Evolutionary conservation across 2,113 vertebrate genomes (phyloP), one percentile per base, ranked within the genome.

Genomic region (Charina bottae): DNA sequence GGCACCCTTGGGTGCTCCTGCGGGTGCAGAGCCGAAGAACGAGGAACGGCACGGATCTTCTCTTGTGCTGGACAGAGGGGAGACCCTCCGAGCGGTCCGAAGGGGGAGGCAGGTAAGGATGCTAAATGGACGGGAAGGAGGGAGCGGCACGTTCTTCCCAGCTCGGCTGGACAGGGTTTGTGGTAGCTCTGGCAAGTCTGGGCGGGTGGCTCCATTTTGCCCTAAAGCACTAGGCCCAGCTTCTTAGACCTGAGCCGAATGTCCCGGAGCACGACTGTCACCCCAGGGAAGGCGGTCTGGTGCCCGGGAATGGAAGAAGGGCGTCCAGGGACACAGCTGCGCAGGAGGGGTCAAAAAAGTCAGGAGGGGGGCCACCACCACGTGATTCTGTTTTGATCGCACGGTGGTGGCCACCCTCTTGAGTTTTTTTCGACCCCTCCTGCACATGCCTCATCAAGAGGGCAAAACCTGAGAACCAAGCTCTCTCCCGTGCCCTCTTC

Each of bases 1-100:
- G 26, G 87, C n/a, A 42, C 42, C 15, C 4, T 42, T 4, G 15
- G 37, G 53, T 59, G 92, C 72, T 78, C 3, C 89, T 49, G 12
- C 90, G 93, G 91, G 93, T 1, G 37, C 94, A 33, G 92, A 92
- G 90, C 92, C 87, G 87, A 90, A 53, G 9, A 94, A 91, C 85
- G 93, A 96, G 42, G 46, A 68, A 11, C 33, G 4, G 72, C 72
- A 2, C 46, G 53, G 33, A 2, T 46, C 53, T 1, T 2, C 49
- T 21, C 5, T 37, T 15, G 3, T 37, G 46, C 56, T 46, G 2
- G 58, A 92, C 12, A 53, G n/a, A 92, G n/a, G 37, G 15, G 87
- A 89, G 58, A 19, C 6, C 78, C n/a, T 10, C 11, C 58, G 59
- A 84, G 87, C n/a, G 21, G n/a, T 68, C 68, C 21, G 26, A 64